Base-by-base conservation (phyloP, 2,113 vertebrate genomes). In the Amazona vittata region DNA sequence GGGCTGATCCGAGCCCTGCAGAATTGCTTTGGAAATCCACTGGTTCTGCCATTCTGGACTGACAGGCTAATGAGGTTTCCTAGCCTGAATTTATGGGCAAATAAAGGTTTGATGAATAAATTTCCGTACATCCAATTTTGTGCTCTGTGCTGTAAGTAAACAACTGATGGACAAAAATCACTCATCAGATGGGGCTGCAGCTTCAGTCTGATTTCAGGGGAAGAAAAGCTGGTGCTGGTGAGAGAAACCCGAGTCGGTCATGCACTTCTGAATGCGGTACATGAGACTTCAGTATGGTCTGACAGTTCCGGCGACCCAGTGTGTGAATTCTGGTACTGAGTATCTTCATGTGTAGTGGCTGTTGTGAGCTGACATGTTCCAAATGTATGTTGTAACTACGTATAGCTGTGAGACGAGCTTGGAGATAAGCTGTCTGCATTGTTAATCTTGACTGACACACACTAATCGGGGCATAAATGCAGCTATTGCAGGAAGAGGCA, bases 201-300 rank as follows among this genome's bases (percentile, higher is more conserved):
- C 57, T 77, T 44, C 49, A 76, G 37, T 25, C 31, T 70, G 0
- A 26, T 74, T 70, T 70, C 59, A 67, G 64, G 68, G 49, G 20
- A 28, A 9, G 80, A 6, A 39, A 39, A n/a, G 21, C 3, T 12
- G 73, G 1, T 78, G 90, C 39, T 68, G 84, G 65, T 33, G 11
- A 26, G 53, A 73, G 47, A 29, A 76, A 5, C 12, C 0, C 16
- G 2, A 47, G 19, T n/a, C n/a, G 12, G 18, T 52, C 2, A 5
- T 55, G 67, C 39, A 39, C 15, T 63, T 12, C 33, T 2, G 37
- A 53, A 3, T 4, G 63, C 0, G 26, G 29, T 15, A 31, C 5
- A 0, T 1, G 59, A 18, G 35, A 1, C 49, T 39, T 26, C 35
- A 9, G 3, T 7, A 0, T 17, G 63, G 39, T 2, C 57, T 44